Evolutionary conservation across 2,797 vertebrate genomes (phyloP).

Genomic region (Scolopax bukidnonensis): DNA sequence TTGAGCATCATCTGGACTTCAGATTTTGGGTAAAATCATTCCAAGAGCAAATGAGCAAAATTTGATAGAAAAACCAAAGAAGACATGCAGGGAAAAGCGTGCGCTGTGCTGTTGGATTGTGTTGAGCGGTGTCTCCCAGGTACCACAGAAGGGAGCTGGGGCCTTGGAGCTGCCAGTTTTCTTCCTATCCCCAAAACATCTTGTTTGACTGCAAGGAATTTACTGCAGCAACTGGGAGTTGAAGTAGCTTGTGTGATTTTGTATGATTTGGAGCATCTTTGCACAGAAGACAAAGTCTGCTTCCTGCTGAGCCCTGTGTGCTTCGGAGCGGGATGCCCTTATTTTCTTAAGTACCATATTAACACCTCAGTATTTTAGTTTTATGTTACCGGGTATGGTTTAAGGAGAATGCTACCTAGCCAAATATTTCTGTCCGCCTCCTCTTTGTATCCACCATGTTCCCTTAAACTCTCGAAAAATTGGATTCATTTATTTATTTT

Average conservation of each 20-base stretch:
- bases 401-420: neutral
- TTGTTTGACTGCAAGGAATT: neutral
- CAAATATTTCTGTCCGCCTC: neutral
- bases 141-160: rapidly evolving
- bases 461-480: neutral
- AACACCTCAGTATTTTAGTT: rapidly evolving
- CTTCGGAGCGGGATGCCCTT: neutral
- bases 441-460: neutral
- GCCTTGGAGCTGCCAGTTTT: neutral
- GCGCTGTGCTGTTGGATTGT: rapidly evolving
- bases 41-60: rapidly evolving
- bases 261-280: neutral
- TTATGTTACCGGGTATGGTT: neutral
- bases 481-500: conserved; percentile 46
- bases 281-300: neutral
- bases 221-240: neutral
- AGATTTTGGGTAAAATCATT: neutral
- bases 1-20: neutral
- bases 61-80: neutral
- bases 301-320: neutral
- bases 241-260: neutral
- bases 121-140: rapidly evolving
- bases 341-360: neutral
- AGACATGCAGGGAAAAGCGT: rapidly evolving
- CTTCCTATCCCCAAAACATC: neutral